Evolutionary conservation across 2,113 vertebrate species (phyloP).

Genomic region (Dipodomys spectabilis): DNA sequence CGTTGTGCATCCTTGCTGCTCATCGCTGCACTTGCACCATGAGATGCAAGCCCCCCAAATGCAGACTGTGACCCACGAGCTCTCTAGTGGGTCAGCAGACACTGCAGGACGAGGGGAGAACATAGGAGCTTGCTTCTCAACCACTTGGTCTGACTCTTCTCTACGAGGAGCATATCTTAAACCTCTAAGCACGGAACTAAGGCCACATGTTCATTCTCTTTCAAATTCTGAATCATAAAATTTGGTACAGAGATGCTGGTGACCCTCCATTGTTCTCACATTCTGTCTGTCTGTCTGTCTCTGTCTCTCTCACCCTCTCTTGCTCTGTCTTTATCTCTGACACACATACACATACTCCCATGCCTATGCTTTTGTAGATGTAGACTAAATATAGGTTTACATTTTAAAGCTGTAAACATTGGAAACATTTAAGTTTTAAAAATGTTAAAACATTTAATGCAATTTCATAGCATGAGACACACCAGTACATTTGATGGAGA

Average conservation of each 20-base stretch:
- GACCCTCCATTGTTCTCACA: not conserved
- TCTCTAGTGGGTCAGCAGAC: not conserved
- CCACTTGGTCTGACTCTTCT: not conserved
- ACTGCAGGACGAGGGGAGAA: not conserved
- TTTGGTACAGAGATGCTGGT: not conserved
- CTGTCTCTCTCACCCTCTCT: no score
- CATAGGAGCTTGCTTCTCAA: not conserved
- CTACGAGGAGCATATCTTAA: not conserved
- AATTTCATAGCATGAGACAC: not conserved
- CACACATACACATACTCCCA: not conserved
- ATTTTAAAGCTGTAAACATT: not conserved
- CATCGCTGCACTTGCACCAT: constrained; percentile 76
- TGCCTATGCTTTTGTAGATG: not conserved
- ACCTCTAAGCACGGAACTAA: not conserved
- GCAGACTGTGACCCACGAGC: not conserved
- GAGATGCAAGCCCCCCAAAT: constrained; percentile 58
- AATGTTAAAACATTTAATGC: not conserved
- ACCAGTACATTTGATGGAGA: not conserved
- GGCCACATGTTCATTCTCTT: not conserved
- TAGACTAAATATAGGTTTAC: not conserved
- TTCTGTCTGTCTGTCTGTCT: no score
- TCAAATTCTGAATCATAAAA: not conserved
- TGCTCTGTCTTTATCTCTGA: not conserved
- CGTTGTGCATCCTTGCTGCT: constrained; percentile 73
- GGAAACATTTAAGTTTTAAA: not conserved